Conservation (phyloP, 2,113 vertebrate species). For the Boleophthalmus pectinirostris region DNA sequence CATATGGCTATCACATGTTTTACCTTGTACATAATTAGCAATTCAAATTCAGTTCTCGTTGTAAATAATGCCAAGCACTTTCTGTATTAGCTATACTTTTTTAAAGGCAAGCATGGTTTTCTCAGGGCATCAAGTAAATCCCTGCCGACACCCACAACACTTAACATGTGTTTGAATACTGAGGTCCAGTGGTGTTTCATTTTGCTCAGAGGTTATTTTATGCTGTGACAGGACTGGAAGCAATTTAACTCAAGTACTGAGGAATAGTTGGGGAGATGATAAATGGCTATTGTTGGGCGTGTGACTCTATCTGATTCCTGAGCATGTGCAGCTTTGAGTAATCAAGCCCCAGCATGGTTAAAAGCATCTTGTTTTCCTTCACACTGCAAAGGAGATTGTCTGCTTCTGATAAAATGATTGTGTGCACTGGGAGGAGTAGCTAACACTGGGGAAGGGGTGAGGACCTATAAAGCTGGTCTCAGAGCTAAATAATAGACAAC, state of each 20-base stretch:
- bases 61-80: not conserved
- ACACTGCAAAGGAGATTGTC: slow-evolving; percentile 62
- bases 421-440: slow-evolving; percentile 50
- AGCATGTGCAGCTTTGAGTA: slow-evolving; percentile 66
- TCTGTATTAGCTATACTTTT: not conserved
- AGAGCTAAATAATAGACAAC: slow-evolving; percentile 60
- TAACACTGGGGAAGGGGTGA: slow-evolving; percentile 59
- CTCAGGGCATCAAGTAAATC: slow-evolving; percentile 43
- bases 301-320: slow-evolving; percentile 56
- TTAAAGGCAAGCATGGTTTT: not conserved
- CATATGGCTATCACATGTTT: not conserved
- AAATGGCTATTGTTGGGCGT: slow-evolving; percentile 53
- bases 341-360: slow-evolving; percentile 55
- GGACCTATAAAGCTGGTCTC: slow-evolving; percentile 59
- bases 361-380: slow-evolving; percentile 56
- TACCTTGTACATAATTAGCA: not conserved
- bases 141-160: slow-evolving; percentile 48
- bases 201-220: slow-evolving; percentile 45
- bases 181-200: slow-evolving; percentile 47
- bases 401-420: slow-evolving; percentile 65
- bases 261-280: slow-evolving; percentile 55
- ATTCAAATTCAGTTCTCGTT: not conserved
- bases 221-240: slow-evolving; percentile 65
- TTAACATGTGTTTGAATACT: slow-evolving; percentile 56
- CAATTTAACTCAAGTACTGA: slow-evolving; percentile 58